Conservation (phyloP, 2,797 vertebrate genomes). For the Lacerta bilineata region DNA sequence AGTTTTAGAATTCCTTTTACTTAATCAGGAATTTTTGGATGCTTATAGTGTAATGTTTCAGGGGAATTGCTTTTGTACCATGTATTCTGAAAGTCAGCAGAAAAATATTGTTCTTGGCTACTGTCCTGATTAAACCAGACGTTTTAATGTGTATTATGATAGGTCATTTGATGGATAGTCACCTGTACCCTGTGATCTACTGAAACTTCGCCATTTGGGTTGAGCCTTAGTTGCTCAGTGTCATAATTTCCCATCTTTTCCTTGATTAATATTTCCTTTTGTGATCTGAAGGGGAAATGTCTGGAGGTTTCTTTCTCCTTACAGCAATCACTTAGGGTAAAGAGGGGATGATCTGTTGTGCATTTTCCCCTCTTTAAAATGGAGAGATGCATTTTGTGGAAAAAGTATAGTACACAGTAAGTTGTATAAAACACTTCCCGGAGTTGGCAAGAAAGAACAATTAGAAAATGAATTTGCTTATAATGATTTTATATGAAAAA, state of each 20-base stretch:
- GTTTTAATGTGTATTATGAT: conserved; percentile 84
- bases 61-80: conserved; percentile 79
- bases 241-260: conserved; percentile 84
- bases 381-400: conserved; percentile 39
- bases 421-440: conserved; percentile 27
- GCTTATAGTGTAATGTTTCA: conserved; percentile 68
- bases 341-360: conserved; percentile 54
- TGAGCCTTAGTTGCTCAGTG: conserved; percentile 79
- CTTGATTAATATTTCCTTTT: conserved; percentile 84
- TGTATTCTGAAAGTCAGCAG: conserved; percentile 72
- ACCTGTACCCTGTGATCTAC: conserved; percentile 83
- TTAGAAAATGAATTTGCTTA: conserved; percentile 33
- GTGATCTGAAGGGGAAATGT: conserved; percentile 78
- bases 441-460: conserved; percentile 49
- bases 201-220: conserved; percentile 71
- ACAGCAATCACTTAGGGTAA: conserved; percentile 58
- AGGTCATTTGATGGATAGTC: conserved; percentile 85
- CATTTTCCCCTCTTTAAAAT: conserved; percentile 50
- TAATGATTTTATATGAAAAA: conserved; percentile 29
- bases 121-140: conserved; percentile 83
- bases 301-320: conserved; percentile 73
- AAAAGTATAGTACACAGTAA: conserved; percentile 44
- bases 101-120: conserved; percentile 86
- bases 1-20: conserved; percentile 61
- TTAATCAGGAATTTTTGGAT: conserved; percentile 53